A percentile compares a stretch with the other conserved stretches of the same genome.
Evolutionary conservation across 2,113 vertebrate genomes (phyloP).

Genomic region (Desmodus rotundus): DNA sequence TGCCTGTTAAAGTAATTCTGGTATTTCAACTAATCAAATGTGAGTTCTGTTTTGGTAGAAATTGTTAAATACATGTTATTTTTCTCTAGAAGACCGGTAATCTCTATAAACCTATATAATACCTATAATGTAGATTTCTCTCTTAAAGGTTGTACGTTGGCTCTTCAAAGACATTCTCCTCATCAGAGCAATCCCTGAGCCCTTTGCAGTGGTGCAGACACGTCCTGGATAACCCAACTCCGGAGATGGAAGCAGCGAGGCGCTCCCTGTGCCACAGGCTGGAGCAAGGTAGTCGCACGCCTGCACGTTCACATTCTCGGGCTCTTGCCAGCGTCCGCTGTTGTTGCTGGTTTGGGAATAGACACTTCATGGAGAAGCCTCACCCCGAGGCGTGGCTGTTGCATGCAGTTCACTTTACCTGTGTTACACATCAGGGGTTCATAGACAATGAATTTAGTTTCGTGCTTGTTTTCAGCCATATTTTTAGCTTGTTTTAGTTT

Average conservation of each 20-base stretch:
- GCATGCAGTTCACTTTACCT: not conserved
- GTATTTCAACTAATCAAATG: not conserved
- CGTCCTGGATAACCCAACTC: conserved; percentile 93
- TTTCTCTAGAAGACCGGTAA: not conserved
- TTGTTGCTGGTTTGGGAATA: not conserved
- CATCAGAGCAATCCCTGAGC: conserved; percentile 82
- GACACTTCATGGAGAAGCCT: not conserved
- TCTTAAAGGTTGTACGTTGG: conserved; percentile 91
- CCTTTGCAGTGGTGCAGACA: conserved; percentile 96
- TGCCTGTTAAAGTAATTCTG: not conserved
- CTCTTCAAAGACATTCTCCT: conserved; percentile 82
- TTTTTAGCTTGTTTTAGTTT: not conserved
- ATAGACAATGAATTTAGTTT: not conserved
- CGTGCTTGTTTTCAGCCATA: not conserved
- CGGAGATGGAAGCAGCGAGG: conserved; percentile 93
- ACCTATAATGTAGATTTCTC: conserved; percentile 73
- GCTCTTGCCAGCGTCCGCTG: not conserved
- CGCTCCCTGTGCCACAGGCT: conserved; percentile 93
- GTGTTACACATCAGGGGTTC: not conserved
- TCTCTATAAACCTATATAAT: not conserved
- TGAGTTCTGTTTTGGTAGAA: not conserved
- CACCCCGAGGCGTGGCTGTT: not conserved
- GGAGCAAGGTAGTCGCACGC: conserved; percentile 91
- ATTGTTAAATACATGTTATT: conserved; percentile 7
- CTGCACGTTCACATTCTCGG: not conserved